A percentile compares a stretch with the other conserved stretches of the same genome.
These are phyloP conservation scores for Tetrao urogallus DNA, from an alignment of 2,113 vertebrate genomes.

Conservation along the genomic window DNA sequence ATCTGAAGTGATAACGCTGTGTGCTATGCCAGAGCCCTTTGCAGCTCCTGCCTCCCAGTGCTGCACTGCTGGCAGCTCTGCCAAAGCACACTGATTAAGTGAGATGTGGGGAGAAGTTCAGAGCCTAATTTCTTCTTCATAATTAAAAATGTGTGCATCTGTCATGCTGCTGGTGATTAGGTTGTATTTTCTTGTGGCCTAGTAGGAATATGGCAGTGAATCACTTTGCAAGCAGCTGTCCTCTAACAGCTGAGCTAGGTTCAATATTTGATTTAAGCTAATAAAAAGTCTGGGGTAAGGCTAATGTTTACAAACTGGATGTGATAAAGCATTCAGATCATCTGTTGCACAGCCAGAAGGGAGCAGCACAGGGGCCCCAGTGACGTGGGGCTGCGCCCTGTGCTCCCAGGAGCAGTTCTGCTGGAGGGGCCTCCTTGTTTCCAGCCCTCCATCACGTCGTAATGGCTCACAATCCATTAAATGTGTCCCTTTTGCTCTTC, in stretches of 20 bases:
- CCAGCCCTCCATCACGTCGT: neutral
- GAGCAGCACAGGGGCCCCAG: neutral
- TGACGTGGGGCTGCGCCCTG: neutral
- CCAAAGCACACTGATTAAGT: slow-evolving; percentile 26
- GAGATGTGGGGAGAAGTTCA: slow-evolving; percentile 53
- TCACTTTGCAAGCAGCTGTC: slow-evolving; percentile 55
- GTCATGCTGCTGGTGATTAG: slow-evolving; percentile 58
- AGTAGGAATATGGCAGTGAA: slow-evolving; percentile 61
- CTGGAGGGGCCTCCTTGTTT: neutral
- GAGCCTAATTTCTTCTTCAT: slow-evolving; percentile 55
- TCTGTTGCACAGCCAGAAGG: neutral
- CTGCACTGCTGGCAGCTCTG: slow-evolving; percentile 10
- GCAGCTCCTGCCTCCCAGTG: neutral
- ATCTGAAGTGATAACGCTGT: fast-evolving
- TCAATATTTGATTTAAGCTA: slow-evolving; percentile 67
- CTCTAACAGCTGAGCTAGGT: slow-evolving; percentile 62
- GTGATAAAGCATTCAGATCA: slow-evolving; percentile 55
- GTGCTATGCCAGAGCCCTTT: neutral
- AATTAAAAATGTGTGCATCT: slow-evolving; percentile 65
- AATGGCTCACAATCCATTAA: neutral
- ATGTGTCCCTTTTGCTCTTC: slow-evolving; percentile 38
- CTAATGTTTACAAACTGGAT: slow-evolving; percentile 55
- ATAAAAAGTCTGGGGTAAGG: slow-evolving; percentile 48
- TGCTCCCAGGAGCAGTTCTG: neutral
- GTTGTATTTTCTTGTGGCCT: slow-evolving; percentile 59